phyloP scores from a whole-genome alignment of 2,797 vertebrate species.

The Cynopterus sphinx region DNA sequence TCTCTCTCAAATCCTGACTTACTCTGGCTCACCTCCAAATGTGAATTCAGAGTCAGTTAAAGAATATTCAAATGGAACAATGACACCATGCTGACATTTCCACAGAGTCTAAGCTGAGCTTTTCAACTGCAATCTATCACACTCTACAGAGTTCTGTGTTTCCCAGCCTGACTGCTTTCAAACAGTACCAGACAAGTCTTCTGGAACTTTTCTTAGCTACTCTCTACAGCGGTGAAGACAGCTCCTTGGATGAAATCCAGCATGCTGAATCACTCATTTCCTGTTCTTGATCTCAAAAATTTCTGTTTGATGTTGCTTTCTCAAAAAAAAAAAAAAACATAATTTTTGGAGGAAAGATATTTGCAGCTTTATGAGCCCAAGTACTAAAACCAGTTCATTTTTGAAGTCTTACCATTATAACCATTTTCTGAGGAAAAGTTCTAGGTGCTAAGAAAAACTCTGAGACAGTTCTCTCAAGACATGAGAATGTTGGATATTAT shows the following conservation, averaged over 20 bases:
- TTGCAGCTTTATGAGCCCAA: background rate
- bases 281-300: conserved; percentile 71
- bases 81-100: background rate
- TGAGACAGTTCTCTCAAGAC: background rate
- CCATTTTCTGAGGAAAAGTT: background rate
- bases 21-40: background rate
- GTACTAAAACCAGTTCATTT: conserved; percentile 21
- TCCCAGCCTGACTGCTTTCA: conserved; percentile 14
- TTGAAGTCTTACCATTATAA: background rate
- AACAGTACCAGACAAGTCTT: conserved; percentile 48
- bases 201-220: conserved; percentile 57
- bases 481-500: background rate
- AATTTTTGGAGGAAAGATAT: conserved; percentile 2
- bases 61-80: background rate
- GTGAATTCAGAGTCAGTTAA: background rate
- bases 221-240: conserved; percentile 61
- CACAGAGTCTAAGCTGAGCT: background rate
- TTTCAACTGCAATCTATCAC: background rate
- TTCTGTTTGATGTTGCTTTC: conserved; percentile 69
- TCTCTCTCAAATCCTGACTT: background rate
- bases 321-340: conserved; percentile 39
- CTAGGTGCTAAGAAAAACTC: background rate
- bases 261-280: conserved; percentile 70
- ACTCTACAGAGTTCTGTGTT: background rate
- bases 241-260: conserved; percentile 71